Conservation (phyloP, 2,888 invertebrate species). For the Xanthorhoe spadicearia region DNA sequence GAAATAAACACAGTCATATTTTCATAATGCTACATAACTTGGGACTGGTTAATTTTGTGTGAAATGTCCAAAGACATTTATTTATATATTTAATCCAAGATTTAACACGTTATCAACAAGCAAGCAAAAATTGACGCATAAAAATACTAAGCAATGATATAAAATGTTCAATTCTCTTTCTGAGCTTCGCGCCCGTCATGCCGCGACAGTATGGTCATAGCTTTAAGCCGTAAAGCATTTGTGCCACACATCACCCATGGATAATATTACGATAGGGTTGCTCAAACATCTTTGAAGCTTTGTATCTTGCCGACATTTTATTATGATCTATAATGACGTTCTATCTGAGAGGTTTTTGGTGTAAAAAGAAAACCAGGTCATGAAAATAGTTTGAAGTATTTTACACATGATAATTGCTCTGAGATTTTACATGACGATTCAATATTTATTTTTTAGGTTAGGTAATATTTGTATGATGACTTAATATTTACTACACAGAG, state of each 20-base stretch:
- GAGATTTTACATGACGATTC: no score
- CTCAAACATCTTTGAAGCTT: conserved; percentile 3
- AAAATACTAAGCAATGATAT: background rate
- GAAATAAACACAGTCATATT: no score
- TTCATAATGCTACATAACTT: no score
- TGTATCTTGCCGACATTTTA: background rate
- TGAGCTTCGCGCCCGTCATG: background rate
- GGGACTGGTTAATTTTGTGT: no score
- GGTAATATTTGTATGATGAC: no score
- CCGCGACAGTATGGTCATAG: background rate
- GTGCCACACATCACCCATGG: conserved; percentile 31
- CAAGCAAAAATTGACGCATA: background rate
- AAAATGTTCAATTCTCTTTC: background rate
- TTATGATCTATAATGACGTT: background rate
- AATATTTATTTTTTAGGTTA: no score
- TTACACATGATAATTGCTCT: no score
- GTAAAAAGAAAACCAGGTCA: background rate
- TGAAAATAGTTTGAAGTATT: no score
- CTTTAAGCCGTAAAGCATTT: conserved; percentile 46
- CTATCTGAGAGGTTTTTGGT: background rate
- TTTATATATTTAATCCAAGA: no score
- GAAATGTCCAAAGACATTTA: no score
- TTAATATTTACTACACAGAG: no score
- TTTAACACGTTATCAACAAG: no score
- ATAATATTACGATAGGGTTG: conserved; percentile 22